Conservation (phyloP, 2,888 invertebrate genomes). For the Tiliacea aurago region DNA sequence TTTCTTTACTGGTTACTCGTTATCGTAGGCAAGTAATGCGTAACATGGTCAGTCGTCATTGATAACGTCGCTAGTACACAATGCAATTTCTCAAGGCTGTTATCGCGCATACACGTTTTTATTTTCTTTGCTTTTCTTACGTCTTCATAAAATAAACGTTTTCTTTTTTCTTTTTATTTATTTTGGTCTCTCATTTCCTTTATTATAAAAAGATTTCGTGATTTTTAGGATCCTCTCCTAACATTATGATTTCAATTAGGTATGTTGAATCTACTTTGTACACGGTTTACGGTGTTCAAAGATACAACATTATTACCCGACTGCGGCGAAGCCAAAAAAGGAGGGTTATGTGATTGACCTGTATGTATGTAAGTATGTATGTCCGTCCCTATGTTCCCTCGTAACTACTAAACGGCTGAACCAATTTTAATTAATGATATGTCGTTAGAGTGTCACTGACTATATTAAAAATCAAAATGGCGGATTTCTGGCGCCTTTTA, state of each 20-base stretch:
- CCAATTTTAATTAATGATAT: no score
- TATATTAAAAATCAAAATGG: no score
- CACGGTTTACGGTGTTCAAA: background rate
- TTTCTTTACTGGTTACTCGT: slow-evolving; percentile 56
- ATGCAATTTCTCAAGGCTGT: slow-evolving; percentile 62
- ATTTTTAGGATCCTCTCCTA: background rate
- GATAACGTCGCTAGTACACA: slow-evolving; percentile 62
- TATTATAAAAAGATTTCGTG: slow-evolving; percentile 14
- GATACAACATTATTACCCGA: background rate
- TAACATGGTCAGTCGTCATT: slow-evolving; percentile 60
- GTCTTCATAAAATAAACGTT: background rate
- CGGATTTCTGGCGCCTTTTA: no score
- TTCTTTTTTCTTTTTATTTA: slow-evolving; percentile 4
- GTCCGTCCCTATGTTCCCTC: no score
- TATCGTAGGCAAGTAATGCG: slow-evolving; percentile 63
- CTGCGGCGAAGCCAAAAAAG: no score
- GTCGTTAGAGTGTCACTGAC: no score
- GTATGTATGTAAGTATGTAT: no score
- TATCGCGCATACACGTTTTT: slow-evolving; percentile 41
- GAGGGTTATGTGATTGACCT: no score
- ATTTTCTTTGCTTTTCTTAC: slow-evolving; percentile 38
- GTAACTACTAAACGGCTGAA: no score
- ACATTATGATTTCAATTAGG: slow-evolving; percentile 3
- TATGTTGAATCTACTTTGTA: background rate
- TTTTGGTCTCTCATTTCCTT: background rate